Conservation (phyloP, 1,140 invertebrate genomes). For the Lepidurus arcticus region DNA sequence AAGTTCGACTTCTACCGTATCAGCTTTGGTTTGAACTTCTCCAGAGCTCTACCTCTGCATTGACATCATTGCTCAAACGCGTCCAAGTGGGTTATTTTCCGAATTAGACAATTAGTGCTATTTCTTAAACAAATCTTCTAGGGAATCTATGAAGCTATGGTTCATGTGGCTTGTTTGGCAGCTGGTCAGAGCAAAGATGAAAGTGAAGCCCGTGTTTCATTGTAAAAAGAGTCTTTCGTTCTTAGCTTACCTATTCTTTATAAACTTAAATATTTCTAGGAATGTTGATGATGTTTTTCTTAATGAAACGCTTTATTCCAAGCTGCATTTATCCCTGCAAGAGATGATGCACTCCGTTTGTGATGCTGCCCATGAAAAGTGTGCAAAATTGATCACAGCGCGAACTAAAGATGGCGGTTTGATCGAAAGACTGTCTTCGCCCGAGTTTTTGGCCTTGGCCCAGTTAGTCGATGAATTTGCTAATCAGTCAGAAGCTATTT, state of each 20-base stretch:
- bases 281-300: constrained; percentile 23
- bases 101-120: not conserved
- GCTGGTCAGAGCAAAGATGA: constrained; percentile 38
- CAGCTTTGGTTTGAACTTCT: constrained; percentile 74
- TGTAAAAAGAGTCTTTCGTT: not conserved
- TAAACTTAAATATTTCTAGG: not conserved
- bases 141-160: constrained; percentile 66
- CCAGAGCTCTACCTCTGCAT: constrained; percentile 62
- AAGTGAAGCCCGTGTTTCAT: not conserved
- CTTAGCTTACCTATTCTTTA: not conserved
- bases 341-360: constrained; percentile 72
- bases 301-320: constrained; percentile 22
- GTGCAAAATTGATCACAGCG: constrained; percentile 74
- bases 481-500: constrained; percentile 65
- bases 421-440: constrained; percentile 56
- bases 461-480: constrained; percentile 74
- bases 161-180: constrained; percentile 45
- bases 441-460: constrained; percentile 71
- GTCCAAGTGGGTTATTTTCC: constrained; percentile 51
- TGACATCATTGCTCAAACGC: constrained; percentile 58
- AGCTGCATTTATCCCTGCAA: constrained; percentile 51
- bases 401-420: constrained; percentile 54
- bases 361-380: constrained; percentile 85
- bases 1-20: constrained; percentile 58
- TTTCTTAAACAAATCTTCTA: constrained; percentile 39